Evolutionary conservation across 2,888 invertebrate species (phyloP), one percentile per base, ranked within the genome.

Genomic region (Pachydiplax longipennis): DNA sequence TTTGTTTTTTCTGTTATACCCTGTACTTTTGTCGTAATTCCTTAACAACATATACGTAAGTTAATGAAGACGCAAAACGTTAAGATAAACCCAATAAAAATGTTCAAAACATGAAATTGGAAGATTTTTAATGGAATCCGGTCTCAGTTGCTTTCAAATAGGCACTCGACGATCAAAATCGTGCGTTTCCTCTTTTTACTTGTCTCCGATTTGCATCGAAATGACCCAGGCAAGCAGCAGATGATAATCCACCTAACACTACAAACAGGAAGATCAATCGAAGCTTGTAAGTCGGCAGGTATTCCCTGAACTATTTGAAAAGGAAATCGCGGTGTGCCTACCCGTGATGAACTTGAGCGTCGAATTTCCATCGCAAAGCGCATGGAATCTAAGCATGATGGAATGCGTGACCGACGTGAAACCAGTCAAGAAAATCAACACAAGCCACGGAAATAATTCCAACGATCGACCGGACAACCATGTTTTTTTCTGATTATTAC

Each of bases 11-110:
- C 87, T 87, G 35, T 22, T 65, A 87, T 87, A 87, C 87, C 87
- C 87, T 87, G 87, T 87, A 87, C 87, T 87, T 61, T 87, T 87
- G 48, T 87, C 87, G 87, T 87, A 87, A 65, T 87, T 87, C 61
- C 61, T 61, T 22, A 61, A 87, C 61, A 87, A 87, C 58, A 87
- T 37, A 87, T 61, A 83, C 40, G 40, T 87, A 87, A 58, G 73
- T 73, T 12, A 31, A 31, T 12, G 15, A 73, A 13, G 25, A 73
- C 73, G 73, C 73, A 73, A 73, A 31, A 73, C 15, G 0, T 65
- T n/a, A 73, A 31, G 13, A 73, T 3, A 31, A 73, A 73, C 12
- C 31, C 73, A 31, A 73, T 31, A 73, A 22, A 73, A 31, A 73
- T 73, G 13, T 73, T 73, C 73, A 31, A 73, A n/a, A 31, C 31